phyloP scores from a whole-genome alignment of 1,140 invertebrate species.

The Charaxes varanes region DNA sequence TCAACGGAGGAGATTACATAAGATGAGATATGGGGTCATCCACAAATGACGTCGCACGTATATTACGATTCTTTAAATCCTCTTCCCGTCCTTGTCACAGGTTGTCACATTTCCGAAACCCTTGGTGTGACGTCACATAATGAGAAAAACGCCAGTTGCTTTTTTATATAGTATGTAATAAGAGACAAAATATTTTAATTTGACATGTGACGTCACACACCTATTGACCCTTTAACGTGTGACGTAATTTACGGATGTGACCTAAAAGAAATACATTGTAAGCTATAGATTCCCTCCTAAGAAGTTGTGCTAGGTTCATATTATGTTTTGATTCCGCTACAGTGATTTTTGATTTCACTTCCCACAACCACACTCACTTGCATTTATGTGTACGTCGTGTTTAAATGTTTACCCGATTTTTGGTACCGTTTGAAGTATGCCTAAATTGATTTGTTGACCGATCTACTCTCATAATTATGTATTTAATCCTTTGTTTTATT shows the following conservation, averaged over 20 bases:
- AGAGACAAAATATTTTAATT: no score
- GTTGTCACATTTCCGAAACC: no score
- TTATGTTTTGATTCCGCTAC: slow-evolving; percentile 39
- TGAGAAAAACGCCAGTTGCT: no score
- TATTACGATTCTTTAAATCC: no score
- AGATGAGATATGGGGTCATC: slow-evolving; percentile 1
- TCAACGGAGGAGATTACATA: slow-evolving; percentile 6
- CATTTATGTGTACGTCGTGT: slow-evolving; percentile 56
- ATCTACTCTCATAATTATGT: slow-evolving; percentile 9
- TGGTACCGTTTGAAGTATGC: slow-evolving; percentile 26
- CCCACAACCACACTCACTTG: slow-evolving; percentile 70
- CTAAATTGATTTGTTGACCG: slow-evolving; percentile 16
- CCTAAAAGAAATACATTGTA: no score
- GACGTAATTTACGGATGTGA: no score
- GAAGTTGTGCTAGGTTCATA: slow-evolving; percentile 8
- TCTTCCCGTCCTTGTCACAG: no score
- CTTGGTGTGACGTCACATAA: no score
- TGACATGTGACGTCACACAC: no score
- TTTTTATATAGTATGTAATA: no score
- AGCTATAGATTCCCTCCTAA: slow-evolving; percentile 1
- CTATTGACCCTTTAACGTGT: no score
- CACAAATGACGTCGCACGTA: background rate
- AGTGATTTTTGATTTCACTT: slow-evolving; percentile 47
- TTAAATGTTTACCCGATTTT: slow-evolving; percentile 22
- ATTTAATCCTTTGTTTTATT: background rate